A percentile compares a stretch with the other conserved stretches of the same genome.
phyloP scores from a whole-genome alignment of 1,140 invertebrate species.

The Idris sp. region DNA sequence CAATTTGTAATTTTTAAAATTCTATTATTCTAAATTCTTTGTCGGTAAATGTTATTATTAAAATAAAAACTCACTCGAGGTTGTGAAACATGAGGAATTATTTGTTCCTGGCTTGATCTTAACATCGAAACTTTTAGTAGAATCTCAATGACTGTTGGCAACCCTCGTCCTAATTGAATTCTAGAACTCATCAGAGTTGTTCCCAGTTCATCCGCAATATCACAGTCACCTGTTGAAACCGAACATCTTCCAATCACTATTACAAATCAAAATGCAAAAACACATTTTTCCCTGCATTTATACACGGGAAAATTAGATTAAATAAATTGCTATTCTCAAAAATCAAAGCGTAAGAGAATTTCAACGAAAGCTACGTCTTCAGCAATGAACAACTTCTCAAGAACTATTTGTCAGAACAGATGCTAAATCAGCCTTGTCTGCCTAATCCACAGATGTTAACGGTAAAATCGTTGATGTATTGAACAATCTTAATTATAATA shows the following conservation, averaged over 20 bases:
- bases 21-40: neutral
- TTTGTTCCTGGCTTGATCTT: constrained; percentile 70
- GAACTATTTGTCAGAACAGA: constrained; percentile 61
- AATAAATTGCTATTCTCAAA: constrained; percentile 14
- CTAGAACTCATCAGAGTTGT: constrained; percentile 65
- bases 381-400: constrained; percentile 21
- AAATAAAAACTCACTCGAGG: constrained; percentile 67
- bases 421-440: constrained; percentile 56
- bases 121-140: constrained; percentile 73
- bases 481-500: constrained; percentile 14
- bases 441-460: constrained; percentile 70
- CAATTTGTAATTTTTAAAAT: too few relatives aligned
- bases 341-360: constrained; percentile 2
- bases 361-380: constrained; percentile 39
- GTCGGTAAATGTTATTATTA: neutral
- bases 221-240: constrained; percentile 63
- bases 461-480: constrained; percentile 29
- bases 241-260: neutral
- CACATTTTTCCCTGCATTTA: too few relatives aligned
- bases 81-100: constrained; percentile 68
- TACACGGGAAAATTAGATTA: too few relatives aligned
- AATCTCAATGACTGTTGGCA: constrained; percentile 71
- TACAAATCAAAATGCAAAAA: too few relatives aligned
- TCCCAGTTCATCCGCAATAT: constrained; percentile 68
- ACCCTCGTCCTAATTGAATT: constrained; percentile 70